Evolutionary conservation across 37 sponge, comb jelly and placozoan species (phyloP).

Genomic region (Geodia barretti): DNA sequence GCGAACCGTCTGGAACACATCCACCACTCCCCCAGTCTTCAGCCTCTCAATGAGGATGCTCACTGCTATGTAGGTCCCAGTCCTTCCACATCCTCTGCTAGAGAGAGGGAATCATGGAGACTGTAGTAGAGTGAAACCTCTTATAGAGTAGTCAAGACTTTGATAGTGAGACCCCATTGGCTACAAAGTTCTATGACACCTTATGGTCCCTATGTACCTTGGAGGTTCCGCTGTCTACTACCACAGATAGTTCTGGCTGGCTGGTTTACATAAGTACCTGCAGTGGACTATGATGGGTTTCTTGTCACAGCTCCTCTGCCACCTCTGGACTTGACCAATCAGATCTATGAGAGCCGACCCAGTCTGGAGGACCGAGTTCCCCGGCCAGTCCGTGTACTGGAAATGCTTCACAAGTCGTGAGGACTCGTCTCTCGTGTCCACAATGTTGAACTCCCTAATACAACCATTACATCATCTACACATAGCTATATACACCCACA

Average conservation of each 20-base stretch:
- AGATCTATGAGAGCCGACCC: constrained; percentile 77
- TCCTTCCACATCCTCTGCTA: constrained; percentile 81
- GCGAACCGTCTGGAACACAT: constrained; percentile 84
- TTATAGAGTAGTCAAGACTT: no score
- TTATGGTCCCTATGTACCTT: no score
- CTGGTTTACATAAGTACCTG: constrained; percentile 57
- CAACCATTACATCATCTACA: no score
- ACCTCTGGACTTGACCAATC: constrained; percentile 86
- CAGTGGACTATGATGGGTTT: constrained; percentile 84
- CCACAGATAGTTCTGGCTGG: no score
- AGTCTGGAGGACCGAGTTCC: constrained; percentile 61
- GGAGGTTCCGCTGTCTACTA: no score
- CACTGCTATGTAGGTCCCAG: constrained; percentile 85
- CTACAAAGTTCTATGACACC: no score
- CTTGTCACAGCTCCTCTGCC: constrained; percentile 78
- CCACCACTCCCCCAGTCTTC: constrained; percentile 89
- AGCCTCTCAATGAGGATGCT: constrained; percentile 81
- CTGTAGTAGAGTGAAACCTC: no score
- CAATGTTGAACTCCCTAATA: constrained; percentile 82
- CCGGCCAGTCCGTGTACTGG: constrained; percentile 91
- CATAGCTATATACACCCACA: no score
- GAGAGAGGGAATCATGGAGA: neutral
- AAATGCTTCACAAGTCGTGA: constrained; percentile 74
- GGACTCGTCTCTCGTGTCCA: constrained; percentile 59
- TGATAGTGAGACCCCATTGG: no score